Evolutionary conservation across 2,113 vertebrate genomes (phyloP).

Genomic region (Telmatochromis brachygnathus): DNA sequence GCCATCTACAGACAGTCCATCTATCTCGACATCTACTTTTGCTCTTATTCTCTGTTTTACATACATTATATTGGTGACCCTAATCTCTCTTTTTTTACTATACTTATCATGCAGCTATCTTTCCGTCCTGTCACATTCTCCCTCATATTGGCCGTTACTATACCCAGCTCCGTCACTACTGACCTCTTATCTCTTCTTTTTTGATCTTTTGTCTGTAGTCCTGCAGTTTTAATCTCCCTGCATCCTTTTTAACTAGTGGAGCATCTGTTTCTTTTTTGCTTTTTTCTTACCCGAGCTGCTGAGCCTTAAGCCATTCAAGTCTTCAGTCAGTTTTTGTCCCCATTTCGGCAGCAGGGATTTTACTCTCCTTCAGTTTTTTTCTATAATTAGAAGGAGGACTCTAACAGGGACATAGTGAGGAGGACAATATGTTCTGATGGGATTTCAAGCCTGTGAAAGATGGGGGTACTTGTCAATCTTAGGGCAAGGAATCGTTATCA

Average conservation of each 20-base stretch:
- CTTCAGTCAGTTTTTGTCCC: not conserved
- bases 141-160: not conserved
- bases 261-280: not conserved
- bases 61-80: not conserved
- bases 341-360: not conserved
- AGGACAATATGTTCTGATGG: not conserved
- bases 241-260: not conserved
- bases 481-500: not conserved
- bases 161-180: not conserved
- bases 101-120: not conserved
- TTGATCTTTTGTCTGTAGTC: not conserved
- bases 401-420: not conserved
- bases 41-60: not conserved
- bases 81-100: not conserved
- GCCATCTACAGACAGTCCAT: not conserved
- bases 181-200: not conserved
- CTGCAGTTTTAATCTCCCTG: not conserved
- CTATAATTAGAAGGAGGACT: not conserved
- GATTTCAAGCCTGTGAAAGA: not conserved
- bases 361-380: not conserved
- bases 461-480: not conserved
- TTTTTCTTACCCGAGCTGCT: not conserved
- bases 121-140: not conserved
- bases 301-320: not conserved
- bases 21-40: not conserved